phyloP scores from a whole-genome alignment of 2,888 invertebrate genomes.

The Chydorus sphaericus region DNA sequence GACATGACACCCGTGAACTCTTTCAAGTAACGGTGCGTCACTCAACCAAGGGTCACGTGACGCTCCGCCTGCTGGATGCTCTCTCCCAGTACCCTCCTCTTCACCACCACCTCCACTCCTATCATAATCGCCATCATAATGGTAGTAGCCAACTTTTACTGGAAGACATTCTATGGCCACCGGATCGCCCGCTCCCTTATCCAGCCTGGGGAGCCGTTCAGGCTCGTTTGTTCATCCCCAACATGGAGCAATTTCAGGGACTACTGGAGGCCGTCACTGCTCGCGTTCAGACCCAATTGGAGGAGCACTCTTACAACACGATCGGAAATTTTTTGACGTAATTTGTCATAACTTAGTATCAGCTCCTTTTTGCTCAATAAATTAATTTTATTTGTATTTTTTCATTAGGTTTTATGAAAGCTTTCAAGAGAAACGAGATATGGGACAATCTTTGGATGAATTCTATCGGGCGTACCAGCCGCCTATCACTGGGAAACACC shows the following conservation, averaged over 20 bases:
- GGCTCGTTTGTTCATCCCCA: conserved; percentile 35
- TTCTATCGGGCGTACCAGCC: conserved; percentile 65
- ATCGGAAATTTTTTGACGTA: conserved; percentile 63
- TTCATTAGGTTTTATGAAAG: conserved; percentile 40
- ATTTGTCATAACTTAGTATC: conserved; percentile 8
- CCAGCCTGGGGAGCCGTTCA: conserved; percentile 51
- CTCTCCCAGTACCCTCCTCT: not conserved
- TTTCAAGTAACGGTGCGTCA: not conserved
- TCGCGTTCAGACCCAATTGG: conserved; percentile 60
- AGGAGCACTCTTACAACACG: conserved; percentile 77
- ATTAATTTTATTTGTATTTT: not conserved
- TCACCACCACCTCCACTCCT: not conserved
- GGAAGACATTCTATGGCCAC: conserved; percentile 34
- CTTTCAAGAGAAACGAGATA: conserved; percentile 37
- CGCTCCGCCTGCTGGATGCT: not conserved
- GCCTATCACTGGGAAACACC: conserved; percentile 57
- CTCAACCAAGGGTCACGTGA: not conserved
- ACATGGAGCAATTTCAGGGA: conserved; percentile 55
- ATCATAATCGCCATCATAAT: not conserved
- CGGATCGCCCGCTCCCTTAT: conserved; percentile 55
- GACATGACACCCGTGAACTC: no score
- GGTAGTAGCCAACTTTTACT: not conserved
- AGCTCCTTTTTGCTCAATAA: not conserved
- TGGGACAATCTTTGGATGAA: conserved; percentile 44
- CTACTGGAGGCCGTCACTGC: conserved; percentile 64